These are phyloP conservation scores for Minunthozetes semirufus DNA, from an alignment of 2,888 invertebrate species.

Conservation along the genomic window DNA sequence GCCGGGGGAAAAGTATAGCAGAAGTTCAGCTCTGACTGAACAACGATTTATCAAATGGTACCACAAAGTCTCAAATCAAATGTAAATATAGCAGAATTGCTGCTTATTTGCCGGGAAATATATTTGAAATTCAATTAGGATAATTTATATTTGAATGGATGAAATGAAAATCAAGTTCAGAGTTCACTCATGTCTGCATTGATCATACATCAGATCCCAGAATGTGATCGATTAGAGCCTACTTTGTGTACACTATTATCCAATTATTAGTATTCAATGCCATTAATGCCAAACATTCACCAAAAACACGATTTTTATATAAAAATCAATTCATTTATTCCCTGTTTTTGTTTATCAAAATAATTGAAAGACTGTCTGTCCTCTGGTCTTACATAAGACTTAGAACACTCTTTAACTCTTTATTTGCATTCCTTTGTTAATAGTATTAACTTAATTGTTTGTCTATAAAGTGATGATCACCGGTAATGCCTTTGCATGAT, in stretches of 20 bases:
- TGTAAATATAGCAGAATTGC: slow-evolving; percentile 25
- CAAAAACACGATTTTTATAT: too few species aligned
- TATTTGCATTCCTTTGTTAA: background rate
- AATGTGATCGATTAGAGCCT: background rate
- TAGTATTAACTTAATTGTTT: slow-evolving; percentile 1
- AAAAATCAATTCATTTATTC: too few species aligned
- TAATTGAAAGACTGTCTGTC: too few species aligned
- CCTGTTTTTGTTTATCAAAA: too few species aligned
- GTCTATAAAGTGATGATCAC: background rate
- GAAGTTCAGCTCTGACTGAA: background rate
- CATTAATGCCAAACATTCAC: too few species aligned
- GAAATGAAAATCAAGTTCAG: slow-evolving; percentile 8
- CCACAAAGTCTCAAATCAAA: slow-evolving; percentile 25
- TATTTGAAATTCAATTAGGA: slow-evolving; percentile 30
- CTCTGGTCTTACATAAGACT: too few species aligned
- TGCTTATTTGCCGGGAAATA: background rate
- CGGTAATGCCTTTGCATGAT: background rate
- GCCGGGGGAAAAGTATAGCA: background rate
- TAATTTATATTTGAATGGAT: slow-evolving; percentile 23
- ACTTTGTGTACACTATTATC: background rate
- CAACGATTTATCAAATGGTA: slow-evolving; percentile 31
- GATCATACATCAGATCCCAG: background rate
- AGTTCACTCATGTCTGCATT: background rate
- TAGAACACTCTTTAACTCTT: background rate
- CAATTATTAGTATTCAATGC: too few species aligned